Conservation (phyloP, 2,888 invertebrate species). For the Allygus modestus region DNA sequence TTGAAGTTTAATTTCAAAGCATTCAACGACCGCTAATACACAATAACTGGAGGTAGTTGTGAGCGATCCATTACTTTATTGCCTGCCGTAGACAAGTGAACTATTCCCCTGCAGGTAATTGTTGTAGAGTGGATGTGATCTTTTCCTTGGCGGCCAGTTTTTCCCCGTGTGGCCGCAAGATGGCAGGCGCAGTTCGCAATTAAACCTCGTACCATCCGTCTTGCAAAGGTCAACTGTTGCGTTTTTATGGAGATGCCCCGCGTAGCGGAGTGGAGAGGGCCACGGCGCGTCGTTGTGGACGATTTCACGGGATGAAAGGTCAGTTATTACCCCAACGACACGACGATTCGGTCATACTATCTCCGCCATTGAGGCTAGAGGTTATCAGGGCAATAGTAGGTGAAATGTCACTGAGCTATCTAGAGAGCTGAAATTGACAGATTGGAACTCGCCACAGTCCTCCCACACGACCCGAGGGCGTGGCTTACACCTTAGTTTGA, state of each 20-base stretch:
- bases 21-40: too few relatives aligned
- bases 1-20: too few relatives aligned
- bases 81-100: constrained; percentile 22
- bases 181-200: constrained; percentile 41
- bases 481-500: too few relatives aligned
- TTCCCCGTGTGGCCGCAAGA: constrained; percentile 35
- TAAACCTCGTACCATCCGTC: constrained; percentile 36
- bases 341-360: not conserved
- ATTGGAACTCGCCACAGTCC: not conserved
- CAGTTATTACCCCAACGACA: constrained; percentile 1
- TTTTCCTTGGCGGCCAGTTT: constrained; percentile 18
- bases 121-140: constrained; percentile 11
- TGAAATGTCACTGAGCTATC: constrained; percentile 35
- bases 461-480: not conserved
- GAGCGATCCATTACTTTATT: constrained; percentile 2
- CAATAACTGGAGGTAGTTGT: too few relatives aligned
- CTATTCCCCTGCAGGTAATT: constrained; percentile 31
- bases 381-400: constrained; percentile 22
- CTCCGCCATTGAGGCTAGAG: constrained; percentile 3
- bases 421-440: not conserved
- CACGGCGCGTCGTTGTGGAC: not conserved
- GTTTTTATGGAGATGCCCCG: constrained; percentile 21
- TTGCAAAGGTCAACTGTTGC: constrained; percentile 44
- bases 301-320: constrained; percentile 32
- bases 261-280: constrained; percentile 3